Percentiles rank a stretch among this genome's conserved stretches.
Conservation (phyloP, 2,797 vertebrate species). For the Poliocrania exsul region DNA sequence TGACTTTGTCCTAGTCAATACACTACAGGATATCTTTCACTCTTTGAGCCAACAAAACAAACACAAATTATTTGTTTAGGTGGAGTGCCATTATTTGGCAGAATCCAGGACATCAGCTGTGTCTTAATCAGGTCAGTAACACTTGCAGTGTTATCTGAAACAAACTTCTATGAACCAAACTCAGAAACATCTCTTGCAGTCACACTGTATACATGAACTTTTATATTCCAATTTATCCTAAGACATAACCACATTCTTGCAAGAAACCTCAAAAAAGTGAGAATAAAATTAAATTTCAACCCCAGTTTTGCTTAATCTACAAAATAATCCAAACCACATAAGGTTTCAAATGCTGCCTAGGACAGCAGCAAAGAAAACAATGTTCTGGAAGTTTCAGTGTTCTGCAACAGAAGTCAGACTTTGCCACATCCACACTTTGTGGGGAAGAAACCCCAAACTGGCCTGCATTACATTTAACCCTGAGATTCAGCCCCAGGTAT, state of each 20-base stretch:
- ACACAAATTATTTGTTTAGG: not conserved
- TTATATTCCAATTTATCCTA: not conserved
- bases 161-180: not conserved
- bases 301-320: not conserved
- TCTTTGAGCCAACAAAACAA: not conserved
- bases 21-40: not conserved
- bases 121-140: not conserved
- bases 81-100: not conserved
- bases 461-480: not conserved
- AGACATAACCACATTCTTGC: not conserved
- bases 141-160: not conserved
- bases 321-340: not conserved
- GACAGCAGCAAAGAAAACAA: not conserved
- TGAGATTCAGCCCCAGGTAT: not conserved
- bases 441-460: rapidly evolving
- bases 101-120: not conserved
- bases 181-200: not conserved
- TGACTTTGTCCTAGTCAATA: not conserved
- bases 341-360: not conserved
- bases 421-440: not conserved
- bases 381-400: not conserved
- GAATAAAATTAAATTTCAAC: not conserved
- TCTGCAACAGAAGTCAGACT: not conserved
- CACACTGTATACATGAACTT: not conserved
- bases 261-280: not conserved